Conservation (phyloP, 2,113 vertebrate species). For the Cephalopterus ornatus region DNA sequence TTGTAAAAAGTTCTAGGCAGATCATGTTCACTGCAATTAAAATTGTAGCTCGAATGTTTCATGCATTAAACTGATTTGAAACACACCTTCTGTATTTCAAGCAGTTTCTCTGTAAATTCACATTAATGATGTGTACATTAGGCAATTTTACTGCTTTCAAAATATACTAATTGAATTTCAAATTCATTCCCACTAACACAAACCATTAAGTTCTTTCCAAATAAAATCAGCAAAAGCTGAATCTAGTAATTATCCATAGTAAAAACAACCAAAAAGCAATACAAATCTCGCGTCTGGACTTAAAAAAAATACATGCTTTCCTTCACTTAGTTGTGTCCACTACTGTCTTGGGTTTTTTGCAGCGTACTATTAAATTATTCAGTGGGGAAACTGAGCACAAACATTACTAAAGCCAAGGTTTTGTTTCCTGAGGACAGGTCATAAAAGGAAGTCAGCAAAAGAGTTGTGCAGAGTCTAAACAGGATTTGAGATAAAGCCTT, state of each 20-base stretch:
- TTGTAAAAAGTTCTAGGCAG: neutral
- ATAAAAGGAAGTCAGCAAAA: neutral
- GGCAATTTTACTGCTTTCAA: neutral
- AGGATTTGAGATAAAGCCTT: neutral
- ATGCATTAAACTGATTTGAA: neutral
- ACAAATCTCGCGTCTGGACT: neutral
- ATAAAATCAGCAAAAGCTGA: neutral
- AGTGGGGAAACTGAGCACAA: neutral
- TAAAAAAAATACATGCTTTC: neutral
- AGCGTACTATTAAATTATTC: neutral
- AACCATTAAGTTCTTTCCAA: neutral
- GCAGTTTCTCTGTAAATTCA: neutral
- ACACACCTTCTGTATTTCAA: neutral
- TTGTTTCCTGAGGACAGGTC: neutral
- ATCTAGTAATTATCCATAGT: neutral
- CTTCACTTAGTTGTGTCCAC: neutral
- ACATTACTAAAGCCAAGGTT: neutral
- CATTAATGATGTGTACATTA: neutral
- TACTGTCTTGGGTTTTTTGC: neutral
- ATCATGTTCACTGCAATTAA: neutral
- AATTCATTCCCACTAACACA: neutral
- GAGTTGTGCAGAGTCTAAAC: neutral
- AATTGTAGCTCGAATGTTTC: neutral
- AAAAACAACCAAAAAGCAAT: neutral
- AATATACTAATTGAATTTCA: neutral